Evolutionary conservation across 2,888 invertebrate genomes (phyloP).

Genomic region (Leptinotarsa tumamoca): DNA sequence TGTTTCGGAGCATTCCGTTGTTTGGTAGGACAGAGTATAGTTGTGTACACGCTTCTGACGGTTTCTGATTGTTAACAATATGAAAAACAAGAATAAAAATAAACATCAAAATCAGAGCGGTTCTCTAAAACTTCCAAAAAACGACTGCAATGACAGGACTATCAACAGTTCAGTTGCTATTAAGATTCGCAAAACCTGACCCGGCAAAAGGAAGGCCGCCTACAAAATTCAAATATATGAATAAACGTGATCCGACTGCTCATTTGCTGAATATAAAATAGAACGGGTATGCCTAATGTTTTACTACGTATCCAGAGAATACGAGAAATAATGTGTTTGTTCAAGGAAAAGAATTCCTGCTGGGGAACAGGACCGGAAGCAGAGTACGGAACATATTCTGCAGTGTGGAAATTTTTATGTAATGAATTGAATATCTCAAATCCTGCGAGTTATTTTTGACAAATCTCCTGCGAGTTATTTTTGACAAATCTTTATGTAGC

Average conservation of each 20-base stretch:
- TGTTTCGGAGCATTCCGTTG: too few species aligned
- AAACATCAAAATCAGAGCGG: too few species aligned
- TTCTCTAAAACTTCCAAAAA: too few species aligned
- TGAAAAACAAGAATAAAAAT: too few species aligned
- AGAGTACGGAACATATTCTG: not conserved
- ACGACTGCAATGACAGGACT: not conserved
- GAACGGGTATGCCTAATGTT: constrained; percentile 9
- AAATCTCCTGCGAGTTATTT: too few species aligned
- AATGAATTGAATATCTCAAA: too few species aligned
- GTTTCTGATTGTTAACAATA: too few species aligned
- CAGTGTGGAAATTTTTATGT: too few species aligned
- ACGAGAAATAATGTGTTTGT: not conserved
- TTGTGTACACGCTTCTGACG: too few species aligned
- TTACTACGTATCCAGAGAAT: not conserved
- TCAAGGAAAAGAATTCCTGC: not conserved
- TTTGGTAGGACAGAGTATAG: too few species aligned
- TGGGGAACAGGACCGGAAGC: not conserved
- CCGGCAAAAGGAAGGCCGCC: not conserved
- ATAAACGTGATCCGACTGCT: not conserved
- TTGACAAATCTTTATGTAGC: too few species aligned
- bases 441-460: too few species aligned
- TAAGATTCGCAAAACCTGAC: constrained; percentile 6
- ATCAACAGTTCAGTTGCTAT: not conserved
- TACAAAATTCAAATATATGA: constrained; percentile 15
- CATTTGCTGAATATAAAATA: not conserved